These are phyloP conservation scores for Apodemia duryi DNA, from an alignment of 2,888 invertebrate species.

Conservation along the genomic window DNA sequence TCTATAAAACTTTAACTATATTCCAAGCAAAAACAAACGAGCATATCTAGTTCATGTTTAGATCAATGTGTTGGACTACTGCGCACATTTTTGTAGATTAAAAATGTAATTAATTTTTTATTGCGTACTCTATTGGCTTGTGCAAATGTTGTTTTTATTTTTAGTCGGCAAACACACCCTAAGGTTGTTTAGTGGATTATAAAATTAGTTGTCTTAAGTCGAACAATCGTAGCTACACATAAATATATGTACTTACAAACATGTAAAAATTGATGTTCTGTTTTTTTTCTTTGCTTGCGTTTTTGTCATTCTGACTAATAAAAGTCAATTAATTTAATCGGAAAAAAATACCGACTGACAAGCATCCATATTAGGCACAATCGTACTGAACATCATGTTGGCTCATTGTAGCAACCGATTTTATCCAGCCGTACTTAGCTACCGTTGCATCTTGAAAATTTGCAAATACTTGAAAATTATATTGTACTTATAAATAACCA, in stretches of 20 bases:
- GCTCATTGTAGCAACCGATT: too few relatives aligned
- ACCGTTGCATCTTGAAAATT: too few relatives aligned
- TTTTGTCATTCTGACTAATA: background rate
- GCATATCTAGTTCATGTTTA: conserved; percentile 37
- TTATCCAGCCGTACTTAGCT: too few relatives aligned
- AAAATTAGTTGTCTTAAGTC: conserved; percentile 36
- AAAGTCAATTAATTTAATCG: too few relatives aligned
- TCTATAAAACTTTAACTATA: background rate
- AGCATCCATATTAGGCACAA: too few relatives aligned
- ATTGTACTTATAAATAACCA: too few relatives aligned
- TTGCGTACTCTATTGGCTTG: conserved; percentile 64
- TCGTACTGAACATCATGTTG: too few relatives aligned
- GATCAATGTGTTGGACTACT: conserved; percentile 44
- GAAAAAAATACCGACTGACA: too few relatives aligned
- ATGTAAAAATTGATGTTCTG: conserved; percentile 16
- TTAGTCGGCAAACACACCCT: conserved; percentile 45
- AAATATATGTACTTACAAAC: conserved; percentile 10
- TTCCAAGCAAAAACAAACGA: background rate
- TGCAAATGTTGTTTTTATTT: conserved; percentile 65
- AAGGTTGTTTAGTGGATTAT: conserved; percentile 45
- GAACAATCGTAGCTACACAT: conserved; percentile 16
- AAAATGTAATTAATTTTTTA: conserved; percentile 77
- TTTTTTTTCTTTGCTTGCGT: background rate
- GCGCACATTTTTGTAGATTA: conserved; percentile 69
- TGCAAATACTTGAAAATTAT: too few relatives aligned